Conservation (phyloP, 1,140 invertebrate genomes). For the Penaeus indicus region DNA sequence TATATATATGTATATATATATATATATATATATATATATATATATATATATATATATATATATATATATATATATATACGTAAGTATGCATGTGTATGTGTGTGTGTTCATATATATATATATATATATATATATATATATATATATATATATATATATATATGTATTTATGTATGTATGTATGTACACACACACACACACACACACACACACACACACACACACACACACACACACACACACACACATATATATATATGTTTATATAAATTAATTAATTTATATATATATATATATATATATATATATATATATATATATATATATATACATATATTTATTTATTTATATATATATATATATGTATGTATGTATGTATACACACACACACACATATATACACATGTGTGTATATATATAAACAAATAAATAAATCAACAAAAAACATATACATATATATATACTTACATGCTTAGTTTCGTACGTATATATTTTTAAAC, state of each 20-base stretch:
- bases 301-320: slow-evolving; percentile 24
- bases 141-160: no score
- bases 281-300: slow-evolving; percentile 21
- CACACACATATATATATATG: not conserved
- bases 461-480: no score
- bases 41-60: no score
- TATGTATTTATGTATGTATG: not conserved
- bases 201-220: not conserved
- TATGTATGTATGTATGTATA: not conserved
- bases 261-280: not conserved
- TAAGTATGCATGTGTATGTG: no score
- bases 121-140: not conserved
- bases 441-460: no score
- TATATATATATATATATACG: no score
- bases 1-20: no score
- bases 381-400: not conserved
- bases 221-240: not conserved
- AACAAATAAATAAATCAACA: no score
- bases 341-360: slow-evolving; percentile 19
- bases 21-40: no score
- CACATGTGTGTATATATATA: not conserved
- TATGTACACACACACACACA: not conserved
- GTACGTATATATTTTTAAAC: no score
- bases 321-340: slow-evolving; percentile 28
- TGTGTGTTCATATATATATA: not conserved